Evolutionary conservation across 2,797 vertebrate genomes (phyloP).

Genomic region (Propithecus deckenii): DNA sequence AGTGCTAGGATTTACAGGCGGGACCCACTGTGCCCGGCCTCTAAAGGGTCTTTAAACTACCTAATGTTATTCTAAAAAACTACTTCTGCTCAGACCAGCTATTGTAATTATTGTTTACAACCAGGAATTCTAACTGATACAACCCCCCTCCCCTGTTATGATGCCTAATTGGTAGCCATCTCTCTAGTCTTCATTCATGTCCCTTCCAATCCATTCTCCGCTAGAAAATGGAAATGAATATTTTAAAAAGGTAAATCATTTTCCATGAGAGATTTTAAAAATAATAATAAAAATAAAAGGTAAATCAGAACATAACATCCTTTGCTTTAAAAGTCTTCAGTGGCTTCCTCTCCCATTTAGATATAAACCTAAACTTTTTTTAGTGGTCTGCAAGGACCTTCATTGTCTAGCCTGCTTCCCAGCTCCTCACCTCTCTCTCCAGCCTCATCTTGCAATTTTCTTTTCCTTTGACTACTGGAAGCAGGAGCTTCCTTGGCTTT

Average conservation of each 20-base stretch:
- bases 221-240: background rate
- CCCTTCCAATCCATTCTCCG: background rate
- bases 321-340: background rate
- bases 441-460: background rate
- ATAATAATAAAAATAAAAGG: background rate
- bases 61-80: background rate
- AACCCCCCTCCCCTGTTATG: background rate
- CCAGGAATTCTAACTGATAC: background rate
- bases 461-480: background rate
- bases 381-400: background rate
- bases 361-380: background rate
- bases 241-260: background rate
- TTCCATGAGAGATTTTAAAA: no score
- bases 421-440: background rate
- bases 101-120: background rate
- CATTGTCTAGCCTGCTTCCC: background rate
- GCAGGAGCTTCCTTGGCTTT: background rate
- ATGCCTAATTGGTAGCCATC: background rate
- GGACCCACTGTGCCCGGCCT: no score
- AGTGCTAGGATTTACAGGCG: no score
- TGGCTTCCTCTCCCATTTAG: background rate
- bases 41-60: background rate
- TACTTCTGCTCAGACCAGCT: background rate
- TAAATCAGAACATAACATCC: background rate
- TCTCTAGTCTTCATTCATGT: background rate